These are phyloP conservation scores for Epinotia demarniana DNA, from an alignment of 2,888 invertebrate genomes.

Conservation along the genomic window DNA sequence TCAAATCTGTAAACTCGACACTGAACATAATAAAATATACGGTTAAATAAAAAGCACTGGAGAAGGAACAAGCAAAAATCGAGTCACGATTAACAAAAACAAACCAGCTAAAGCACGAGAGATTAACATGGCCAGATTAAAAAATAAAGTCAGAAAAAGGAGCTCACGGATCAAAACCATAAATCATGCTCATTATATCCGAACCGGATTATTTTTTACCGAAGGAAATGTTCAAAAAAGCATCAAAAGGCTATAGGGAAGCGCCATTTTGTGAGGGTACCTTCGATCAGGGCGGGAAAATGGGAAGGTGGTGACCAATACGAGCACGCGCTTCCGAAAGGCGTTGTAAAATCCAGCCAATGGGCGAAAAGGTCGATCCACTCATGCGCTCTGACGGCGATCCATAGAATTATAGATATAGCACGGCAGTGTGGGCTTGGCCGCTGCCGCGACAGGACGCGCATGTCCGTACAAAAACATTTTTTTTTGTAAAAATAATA, in stretches of 20 bases:
- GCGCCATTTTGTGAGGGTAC: conserved; percentile 82
- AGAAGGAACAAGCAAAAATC: conserved; percentile 63
- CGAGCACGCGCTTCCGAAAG: conserved; percentile 60
- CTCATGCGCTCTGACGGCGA: conserved; percentile 80
- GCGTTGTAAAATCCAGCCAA: conserved; percentile 74
- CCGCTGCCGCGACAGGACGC: conserved; percentile 72
- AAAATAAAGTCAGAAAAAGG: conserved; percentile 68
- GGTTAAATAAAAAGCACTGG: conserved; percentile 46
- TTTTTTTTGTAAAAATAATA: conserved; percentile 63
- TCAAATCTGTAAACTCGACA: conserved; percentile 28
- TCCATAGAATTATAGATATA: conserved; percentile 81
- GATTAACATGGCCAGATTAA: conserved; percentile 81
- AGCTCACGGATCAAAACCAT: conserved; percentile 79
- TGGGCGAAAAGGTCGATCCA: conserved; percentile 62
- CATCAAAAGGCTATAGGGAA: conserved; percentile 82
- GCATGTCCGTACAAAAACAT: conserved; percentile 56
- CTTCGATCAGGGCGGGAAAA: conserved; percentile 77
- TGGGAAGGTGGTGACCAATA: conserved; percentile 68
- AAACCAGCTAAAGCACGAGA: conserved; percentile 73
- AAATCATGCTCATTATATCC: conserved; percentile 85
- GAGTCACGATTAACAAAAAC: conserved; percentile 73
- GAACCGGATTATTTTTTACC: conserved; percentile 84
- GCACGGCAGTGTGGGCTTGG: conserved; percentile 82
- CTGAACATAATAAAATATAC: conserved; percentile 46
- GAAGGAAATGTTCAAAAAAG: conserved; percentile 82